A percentile compares a stretch with the other conserved stretches of the same genome.
phyloP scores from a whole-genome alignment of 2,888 invertebrate species.

The Glyphotaelius pellucidus region DNA sequence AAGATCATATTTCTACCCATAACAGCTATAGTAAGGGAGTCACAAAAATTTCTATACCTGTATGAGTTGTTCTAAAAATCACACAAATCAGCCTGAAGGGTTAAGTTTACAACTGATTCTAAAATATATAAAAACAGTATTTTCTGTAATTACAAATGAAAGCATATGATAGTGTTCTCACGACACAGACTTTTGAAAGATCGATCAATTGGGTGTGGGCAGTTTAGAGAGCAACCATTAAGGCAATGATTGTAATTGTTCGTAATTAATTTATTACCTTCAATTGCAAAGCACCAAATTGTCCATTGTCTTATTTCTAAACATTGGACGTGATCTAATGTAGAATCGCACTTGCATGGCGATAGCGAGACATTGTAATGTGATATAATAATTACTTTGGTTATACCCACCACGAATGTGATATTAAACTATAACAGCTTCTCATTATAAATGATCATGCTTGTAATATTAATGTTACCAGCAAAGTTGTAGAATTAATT shows the following conservation, averaged over 20 bases:
- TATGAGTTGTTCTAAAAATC: too few relatives aligned
- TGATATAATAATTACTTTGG: background rate
- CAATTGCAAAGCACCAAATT: conserved; percentile 54
- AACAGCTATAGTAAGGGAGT: too few relatives aligned
- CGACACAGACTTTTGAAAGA: conserved; percentile 22
- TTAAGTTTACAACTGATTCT: background rate
- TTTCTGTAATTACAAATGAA: background rate
- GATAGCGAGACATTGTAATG: background rate
- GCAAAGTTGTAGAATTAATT: background rate
- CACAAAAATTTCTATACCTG: too few relatives aligned
- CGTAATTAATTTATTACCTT: conserved; percentile 64
- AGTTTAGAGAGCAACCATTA: conserved; percentile 56
- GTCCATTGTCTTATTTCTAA: conserved; percentile 18
- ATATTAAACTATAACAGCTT: background rate
- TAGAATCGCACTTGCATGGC: background rate
- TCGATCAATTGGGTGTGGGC: conserved; percentile 61
- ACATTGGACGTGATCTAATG: background rate
- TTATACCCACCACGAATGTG: background rate
- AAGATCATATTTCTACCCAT: too few relatives aligned
- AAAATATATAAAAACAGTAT: background rate
- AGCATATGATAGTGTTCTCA: background rate
- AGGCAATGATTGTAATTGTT: conserved; percentile 62
- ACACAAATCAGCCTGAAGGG: too few relatives aligned
- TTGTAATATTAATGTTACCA: background rate
- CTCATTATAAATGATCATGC: background rate